Evolutionary conservation across 2,888 invertebrate species (phyloP).

Genomic region (Agrochola lota): DNA sequence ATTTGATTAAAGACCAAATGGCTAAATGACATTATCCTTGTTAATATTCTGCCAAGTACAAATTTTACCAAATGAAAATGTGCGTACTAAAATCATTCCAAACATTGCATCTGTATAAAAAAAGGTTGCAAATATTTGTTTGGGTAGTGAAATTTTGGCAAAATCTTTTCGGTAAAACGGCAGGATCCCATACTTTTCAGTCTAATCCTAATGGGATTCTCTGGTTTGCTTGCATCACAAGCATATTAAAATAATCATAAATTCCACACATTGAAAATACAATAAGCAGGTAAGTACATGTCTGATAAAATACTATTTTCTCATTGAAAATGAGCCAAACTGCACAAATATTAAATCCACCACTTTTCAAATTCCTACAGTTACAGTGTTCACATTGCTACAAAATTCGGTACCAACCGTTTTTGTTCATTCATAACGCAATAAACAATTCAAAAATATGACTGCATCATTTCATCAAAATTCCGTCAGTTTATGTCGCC

Average conservation of each 20-base stretch:
- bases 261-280: not conserved
- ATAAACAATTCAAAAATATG: constrained; percentile 68
- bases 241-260: not conserved
- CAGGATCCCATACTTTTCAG: not conserved
- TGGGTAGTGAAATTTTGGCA: too few species aligned
- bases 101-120: too few species aligned
- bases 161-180: too few species aligned
- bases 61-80: too few species aligned
- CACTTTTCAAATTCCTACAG: not conserved
- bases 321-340: not conserved
- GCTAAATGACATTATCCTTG: too few species aligned
- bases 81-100: too few species aligned
- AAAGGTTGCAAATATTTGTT: too few species aligned
- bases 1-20: too few species aligned
- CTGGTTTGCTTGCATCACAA: not conserved
- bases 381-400: constrained; percentile 16
- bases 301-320: too few species aligned
- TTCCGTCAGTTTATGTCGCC: constrained; percentile 79
- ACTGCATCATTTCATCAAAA: constrained; percentile 78
- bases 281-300: too few species aligned
- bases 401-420: constrained; percentile 43
- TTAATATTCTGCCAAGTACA: too few species aligned
- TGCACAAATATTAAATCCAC: not conserved
- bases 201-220: not conserved
- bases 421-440: constrained; percentile 50